These are phyloP conservation scores for Saxicola maurus DNA, from an alignment of 2,797 vertebrate genomes.

Conservation along the genomic window DNA sequence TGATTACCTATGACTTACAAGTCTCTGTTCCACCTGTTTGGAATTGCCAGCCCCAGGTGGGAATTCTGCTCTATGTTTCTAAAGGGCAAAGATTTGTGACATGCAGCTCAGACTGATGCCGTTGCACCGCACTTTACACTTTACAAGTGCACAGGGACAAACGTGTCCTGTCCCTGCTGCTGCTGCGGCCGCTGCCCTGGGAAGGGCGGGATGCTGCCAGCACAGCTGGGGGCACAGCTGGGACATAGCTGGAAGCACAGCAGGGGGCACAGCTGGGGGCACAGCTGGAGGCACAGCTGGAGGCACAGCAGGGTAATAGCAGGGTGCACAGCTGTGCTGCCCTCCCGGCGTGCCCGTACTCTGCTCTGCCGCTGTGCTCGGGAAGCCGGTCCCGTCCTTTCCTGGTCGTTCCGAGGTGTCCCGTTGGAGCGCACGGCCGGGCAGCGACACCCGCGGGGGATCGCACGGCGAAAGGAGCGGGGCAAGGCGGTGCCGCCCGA, in stretches of 20 bases:
- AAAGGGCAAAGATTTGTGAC: background rate
- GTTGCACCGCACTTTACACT: accelerated
- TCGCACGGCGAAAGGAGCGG: background rate
- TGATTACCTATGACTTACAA: accelerated
- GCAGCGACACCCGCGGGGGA: too few relatives aligned
- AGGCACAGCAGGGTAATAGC: too few relatives aligned
- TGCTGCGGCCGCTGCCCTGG: too few relatives aligned
- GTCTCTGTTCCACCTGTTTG: background rate
- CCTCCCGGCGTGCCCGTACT: background rate
- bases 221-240: background rate
- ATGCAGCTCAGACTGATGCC: background rate
- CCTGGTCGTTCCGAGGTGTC: background rate
- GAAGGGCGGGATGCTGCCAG: background rate
- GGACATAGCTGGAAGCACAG: too few relatives aligned
- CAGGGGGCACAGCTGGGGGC: too few relatives aligned
- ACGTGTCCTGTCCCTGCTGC: background rate
- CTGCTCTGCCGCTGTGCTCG: background rate
- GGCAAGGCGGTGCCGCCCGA: background rate
- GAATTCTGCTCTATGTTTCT: background rate
- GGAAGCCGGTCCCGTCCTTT: background rate
- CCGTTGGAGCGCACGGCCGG: background rate
- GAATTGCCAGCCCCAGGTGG: accelerated
- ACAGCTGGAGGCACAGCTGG: too few relatives aligned
- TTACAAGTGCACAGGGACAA: accelerated
- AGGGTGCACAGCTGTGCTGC: background rate